phyloP scores from a whole-genome alignment of 1,140 invertebrate species.

The Hyles euphorbiae region DNA sequence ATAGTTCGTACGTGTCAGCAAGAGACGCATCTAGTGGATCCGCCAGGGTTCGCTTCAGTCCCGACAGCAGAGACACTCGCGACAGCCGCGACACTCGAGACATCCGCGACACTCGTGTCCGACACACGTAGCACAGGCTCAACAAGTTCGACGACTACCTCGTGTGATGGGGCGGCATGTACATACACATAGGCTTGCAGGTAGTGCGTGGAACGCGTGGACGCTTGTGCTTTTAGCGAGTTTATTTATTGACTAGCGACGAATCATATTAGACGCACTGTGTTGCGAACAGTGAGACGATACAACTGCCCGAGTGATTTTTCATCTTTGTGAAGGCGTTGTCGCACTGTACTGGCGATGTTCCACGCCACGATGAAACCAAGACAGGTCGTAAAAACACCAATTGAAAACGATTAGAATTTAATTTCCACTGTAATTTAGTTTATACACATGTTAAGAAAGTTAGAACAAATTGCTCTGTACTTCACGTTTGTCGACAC shows the following conservation, averaged over 20 bases:
- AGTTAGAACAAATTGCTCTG: no score
- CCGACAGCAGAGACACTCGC: conserved; percentile 77
- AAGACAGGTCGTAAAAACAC: no score
- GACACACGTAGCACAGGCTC: conserved; percentile 70
- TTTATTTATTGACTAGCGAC: conserved; percentile 1
- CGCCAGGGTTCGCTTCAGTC: conserved; percentile 87
- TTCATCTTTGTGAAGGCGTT: no score
- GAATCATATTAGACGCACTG: no score
- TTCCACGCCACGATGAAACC: no score
- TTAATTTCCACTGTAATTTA: no score
- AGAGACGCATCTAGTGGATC: conserved; percentile 82
- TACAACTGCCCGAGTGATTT: no score
- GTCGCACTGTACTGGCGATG: neutral
- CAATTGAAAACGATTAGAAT: no score
- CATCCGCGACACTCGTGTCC: conserved; percentile 69
- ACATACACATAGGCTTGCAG: conserved; percentile 29
- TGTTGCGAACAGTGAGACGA: no score
- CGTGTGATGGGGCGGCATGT: conserved; percentile 44
- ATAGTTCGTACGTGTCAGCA: conserved; percentile 89
- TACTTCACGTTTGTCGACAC: no score
- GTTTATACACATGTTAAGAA: no score
- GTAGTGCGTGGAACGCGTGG: conserved; percentile 41
- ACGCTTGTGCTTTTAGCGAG: conserved; percentile 20
- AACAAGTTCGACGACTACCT: conserved; percentile 71
- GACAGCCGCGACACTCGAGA: conserved; percentile 63